Evolutionary conservation across 1,140 invertebrate genomes (phyloP).

Genomic region (Ptiloglossa arizonensis): DNA sequence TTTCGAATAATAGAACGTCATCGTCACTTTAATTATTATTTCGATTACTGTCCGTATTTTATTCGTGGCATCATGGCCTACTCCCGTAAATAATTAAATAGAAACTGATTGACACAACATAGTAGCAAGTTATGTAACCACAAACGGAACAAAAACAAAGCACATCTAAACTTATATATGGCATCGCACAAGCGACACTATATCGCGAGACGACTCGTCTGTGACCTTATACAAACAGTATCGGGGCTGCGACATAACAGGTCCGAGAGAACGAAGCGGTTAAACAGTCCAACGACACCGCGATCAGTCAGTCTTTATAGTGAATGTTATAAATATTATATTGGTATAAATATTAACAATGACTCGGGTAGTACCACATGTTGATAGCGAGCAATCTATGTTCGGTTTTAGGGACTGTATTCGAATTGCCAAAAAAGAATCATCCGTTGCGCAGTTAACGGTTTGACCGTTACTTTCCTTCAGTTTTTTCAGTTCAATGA

Average conservation of each 20-base stretch:
- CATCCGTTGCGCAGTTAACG: too few species aligned
- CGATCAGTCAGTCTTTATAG: too few species aligned
- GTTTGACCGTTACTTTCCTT: too few species aligned
- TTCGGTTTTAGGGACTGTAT: too few species aligned
- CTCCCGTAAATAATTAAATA: background rate
- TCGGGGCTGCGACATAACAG: background rate
- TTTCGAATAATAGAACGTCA: background rate
- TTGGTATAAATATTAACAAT: too few species aligned
- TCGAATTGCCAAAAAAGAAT: too few species aligned
- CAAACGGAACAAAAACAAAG: too few species aligned
- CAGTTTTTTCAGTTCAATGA: too few species aligned
- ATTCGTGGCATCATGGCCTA: background rate
- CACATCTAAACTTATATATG: background rate
- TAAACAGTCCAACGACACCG: too few species aligned
- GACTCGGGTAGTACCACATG: too few species aligned
- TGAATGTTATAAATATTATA: too few species aligned
- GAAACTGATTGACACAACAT: background rate
- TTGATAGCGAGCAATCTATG: too few species aligned
- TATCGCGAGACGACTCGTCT: background rate
- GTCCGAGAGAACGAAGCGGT: background rate
- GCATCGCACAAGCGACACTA: slow-evolving; percentile 4
- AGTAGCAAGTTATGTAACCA: background rate
- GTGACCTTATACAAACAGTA: background rate
- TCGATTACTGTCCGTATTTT: background rate
- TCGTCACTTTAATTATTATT: background rate